Base-by-base conservation (phyloP, 2,113 vertebrate genomes). In the Perognathus longimembris region DNA sequence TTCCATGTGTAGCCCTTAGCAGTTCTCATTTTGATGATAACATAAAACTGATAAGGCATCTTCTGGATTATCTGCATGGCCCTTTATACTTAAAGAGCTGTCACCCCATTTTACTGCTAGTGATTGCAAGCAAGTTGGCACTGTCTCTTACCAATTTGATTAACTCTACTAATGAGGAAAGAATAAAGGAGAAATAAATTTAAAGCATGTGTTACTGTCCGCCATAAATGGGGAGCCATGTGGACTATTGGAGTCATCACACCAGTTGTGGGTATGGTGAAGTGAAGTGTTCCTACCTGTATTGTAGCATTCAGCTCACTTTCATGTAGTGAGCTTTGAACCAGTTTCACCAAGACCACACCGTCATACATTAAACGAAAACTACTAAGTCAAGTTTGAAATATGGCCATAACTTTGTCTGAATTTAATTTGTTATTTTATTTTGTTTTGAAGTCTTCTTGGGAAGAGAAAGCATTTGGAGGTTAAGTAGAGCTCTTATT, bases 251-350 rank as follows among this genome's bases (percentile, higher is more conserved):
- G n/a, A 36, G 7, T 14, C 69, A 32, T 7, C 20, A 8, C 3
- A 1, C 5, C 17, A 15, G 0, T 1, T n/a, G 6, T 4, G n/a
- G 54, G 24, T n/a, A 2, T 2, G 1, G 21, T 20, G 3, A 70
- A 21, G 26, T 8, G 15, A 54, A 22, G 36, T 4, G 9, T 0
- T 54, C 50, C 17, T 4, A 21, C 30, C 34, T 34, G 24, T 3
- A 11, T 42, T 0, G 0, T 0, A n/a, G 24, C 20, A 17, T 11
- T 42, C 6, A 34, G 32, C 28, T 6, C 12, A 28, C 24, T 70
- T 57, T 20, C 17, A 30, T 0, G 0, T 9, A n/a, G 21, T 7
- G 7, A 45, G 2, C 28, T 79, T 54, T 42, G 45, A 69, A 26
- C 42, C 70, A 57, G 70, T 89, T 73, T 89, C 32, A 34, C 36